Evolutionary conservation across 2,797 vertebrate species (phyloP).

Genomic region (Cichlasoma orientale): DNA sequence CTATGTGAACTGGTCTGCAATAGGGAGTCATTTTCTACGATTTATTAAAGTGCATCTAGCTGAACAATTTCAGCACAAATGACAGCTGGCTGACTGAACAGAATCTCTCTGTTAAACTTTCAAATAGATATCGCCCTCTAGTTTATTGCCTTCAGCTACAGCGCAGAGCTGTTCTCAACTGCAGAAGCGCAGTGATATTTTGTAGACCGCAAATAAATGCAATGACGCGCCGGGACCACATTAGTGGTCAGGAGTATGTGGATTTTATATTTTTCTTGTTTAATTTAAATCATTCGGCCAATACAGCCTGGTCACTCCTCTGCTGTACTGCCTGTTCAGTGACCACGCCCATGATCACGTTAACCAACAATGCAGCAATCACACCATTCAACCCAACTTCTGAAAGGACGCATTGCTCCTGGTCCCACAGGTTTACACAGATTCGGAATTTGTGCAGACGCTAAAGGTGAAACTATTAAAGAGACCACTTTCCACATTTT

Average conservation of each 20-base stretch:
- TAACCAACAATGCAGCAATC: not conserved
- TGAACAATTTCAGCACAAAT: not conserved
- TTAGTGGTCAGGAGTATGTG: not conserved
- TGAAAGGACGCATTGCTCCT: not conserved
- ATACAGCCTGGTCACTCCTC: not conserved
- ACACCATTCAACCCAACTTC: not conserved
- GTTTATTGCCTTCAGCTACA: not conserved
- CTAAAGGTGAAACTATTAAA: conserved; percentile 9
- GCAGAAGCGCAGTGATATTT: not conserved
- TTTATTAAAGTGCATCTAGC: not conserved
- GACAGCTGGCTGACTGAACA: not conserved
- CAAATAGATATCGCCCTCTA: not conserved
- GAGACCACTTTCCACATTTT: conserved; percentile 31
- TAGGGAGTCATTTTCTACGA: not conserved
- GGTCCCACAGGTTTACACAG: conserved; percentile 3
- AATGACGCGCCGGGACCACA: not conserved
- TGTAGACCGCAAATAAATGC: not conserved
- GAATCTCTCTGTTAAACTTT: not conserved
- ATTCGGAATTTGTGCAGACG: conserved; percentile 1
- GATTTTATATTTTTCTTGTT: not conserved
- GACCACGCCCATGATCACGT: not conserved
- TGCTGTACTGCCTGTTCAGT: not conserved
- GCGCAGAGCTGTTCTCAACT: not conserved
- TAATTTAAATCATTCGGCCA: not conserved
- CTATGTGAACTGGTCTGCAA: not conserved